Evolutionary conservation across 2,888 invertebrate genomes (phyloP).

Genomic region (Sesia apiformis): DNA sequence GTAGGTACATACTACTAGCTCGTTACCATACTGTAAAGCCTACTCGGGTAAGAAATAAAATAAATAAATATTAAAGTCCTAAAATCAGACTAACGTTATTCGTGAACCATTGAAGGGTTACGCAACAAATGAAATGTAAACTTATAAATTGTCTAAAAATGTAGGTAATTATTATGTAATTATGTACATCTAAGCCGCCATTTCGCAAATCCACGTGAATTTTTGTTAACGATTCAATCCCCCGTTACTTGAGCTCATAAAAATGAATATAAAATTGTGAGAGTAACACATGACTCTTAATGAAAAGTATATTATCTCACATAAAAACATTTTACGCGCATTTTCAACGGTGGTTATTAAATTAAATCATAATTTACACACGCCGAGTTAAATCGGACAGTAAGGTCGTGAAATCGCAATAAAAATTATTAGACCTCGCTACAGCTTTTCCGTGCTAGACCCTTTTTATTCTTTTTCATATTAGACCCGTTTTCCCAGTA

Average conservation of each 20-base stretch:
- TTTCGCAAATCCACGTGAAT: constrained; percentile 21
- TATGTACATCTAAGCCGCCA: background rate
- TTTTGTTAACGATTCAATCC: constrained; percentile 40
- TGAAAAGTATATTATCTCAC: constrained; percentile 67
- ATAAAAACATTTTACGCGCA: constrained; percentile 66
- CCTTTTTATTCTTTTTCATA: constrained; percentile 38
- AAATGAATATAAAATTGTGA: constrained; percentile 51
- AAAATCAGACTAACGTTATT: no score
- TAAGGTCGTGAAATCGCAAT: constrained; percentile 59
- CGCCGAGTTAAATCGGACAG: constrained; percentile 60
- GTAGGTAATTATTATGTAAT: no score
- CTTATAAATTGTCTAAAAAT: no score
- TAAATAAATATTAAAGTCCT: no score
- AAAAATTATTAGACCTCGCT: constrained; percentile 60
- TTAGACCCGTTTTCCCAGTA: constrained; percentile 36
- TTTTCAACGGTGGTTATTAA: constrained; percentile 63
- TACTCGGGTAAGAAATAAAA: no score
- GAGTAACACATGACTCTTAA: constrained; percentile 58
- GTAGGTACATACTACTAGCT: no score
- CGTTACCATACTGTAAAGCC: no score
- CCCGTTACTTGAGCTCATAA: constrained; percentile 37
- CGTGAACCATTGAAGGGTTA: no score
- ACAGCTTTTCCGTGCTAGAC: constrained; percentile 36
- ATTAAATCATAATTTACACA: constrained; percentile 70
- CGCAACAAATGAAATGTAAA: no score